Evolutionary conservation across 2,888 invertebrate species (phyloP).

Genomic region (Dinocampus coccinellae): DNA sequence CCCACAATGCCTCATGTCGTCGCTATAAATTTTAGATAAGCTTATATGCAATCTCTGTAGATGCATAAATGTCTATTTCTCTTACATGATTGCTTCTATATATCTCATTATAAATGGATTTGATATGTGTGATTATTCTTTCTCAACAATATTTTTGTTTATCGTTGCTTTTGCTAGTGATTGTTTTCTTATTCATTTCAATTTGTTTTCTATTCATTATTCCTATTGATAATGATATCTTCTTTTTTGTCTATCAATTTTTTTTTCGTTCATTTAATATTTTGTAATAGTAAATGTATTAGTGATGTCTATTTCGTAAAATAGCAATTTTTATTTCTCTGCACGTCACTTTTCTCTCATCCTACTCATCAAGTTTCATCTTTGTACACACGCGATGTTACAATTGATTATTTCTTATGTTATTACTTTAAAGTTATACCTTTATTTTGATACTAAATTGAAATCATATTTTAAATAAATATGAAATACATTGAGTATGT

Average conservation of each 20-base stretch:
- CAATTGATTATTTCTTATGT: not conserved
- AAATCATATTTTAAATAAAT: not conserved
- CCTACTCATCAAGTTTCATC: not conserved
- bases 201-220: not conserved
- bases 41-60: conserved; percentile 28
- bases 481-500: no score
- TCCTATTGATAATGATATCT: no score
- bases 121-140: no score
- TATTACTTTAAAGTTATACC: not conserved
- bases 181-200: no score
- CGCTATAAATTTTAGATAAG: conserved; percentile 24
- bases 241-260: no score
- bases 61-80: conserved; percentile 45
- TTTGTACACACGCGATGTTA: not conserved
- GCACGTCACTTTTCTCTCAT: not conserved
- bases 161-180: no score
- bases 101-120: not conserved
- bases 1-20: conserved; percentile 26
- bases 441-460: conserved; percentile 10
- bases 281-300: no score
- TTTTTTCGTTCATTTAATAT: no score
- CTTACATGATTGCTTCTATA: conserved; percentile 29
- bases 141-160: no score
- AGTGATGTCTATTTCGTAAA: conserved; percentile 24
- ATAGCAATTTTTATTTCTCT: no score